Evolutionary conservation across 2,113 vertebrate genomes (phyloP), one percentile per base, ranked within the genome.

Genomic region (Rutilus rutilus): DNA sequence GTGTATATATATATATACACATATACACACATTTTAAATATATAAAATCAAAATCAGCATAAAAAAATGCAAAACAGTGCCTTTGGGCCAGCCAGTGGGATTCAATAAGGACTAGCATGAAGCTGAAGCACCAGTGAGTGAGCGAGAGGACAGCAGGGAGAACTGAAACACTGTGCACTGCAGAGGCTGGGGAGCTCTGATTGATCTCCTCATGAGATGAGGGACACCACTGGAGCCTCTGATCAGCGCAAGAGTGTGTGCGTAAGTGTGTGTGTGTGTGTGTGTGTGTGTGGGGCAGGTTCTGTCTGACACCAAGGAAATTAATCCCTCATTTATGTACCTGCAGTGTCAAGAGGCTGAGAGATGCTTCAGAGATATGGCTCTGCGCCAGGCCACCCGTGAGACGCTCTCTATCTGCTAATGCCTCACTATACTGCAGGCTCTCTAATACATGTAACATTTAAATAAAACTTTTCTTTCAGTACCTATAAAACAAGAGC

Each of bases 261-360:
- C 5, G 23, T 15, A 65, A 10, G 45, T 76, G 73, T 76, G 45
- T 17, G 50, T 39, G 30, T 69, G 67, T 21, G 82, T 69, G 82
- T 50, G 60, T 42, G 76, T 33, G 78, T 27, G 42, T 54, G 78
- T 39, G 30, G 81, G 67, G 64, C 67, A 69, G 69, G 78, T 71
- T 85, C 59, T 64, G 64, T 52, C 71, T 82, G 83, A 88, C 84
- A 71, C 71, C 73, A 42, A 42, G 36, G 83, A 85, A 85, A 88
- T 85, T 50, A 83, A 88, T 88, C 39, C 52, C 87, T 88, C 87
- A 73, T 85, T 88, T 88, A 85, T 82, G 52, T 82, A 82, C 83
- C 83, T 82, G 83, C 83, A 85, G 77, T 50, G 87, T 77, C 65
- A 87, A 78, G 50, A 77, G 77, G 77, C 86, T 87, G 86, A 87